phyloP scores from a whole-genome alignment of 2,797 vertebrate genomes.

The Loriculus beryllinus region DNA sequence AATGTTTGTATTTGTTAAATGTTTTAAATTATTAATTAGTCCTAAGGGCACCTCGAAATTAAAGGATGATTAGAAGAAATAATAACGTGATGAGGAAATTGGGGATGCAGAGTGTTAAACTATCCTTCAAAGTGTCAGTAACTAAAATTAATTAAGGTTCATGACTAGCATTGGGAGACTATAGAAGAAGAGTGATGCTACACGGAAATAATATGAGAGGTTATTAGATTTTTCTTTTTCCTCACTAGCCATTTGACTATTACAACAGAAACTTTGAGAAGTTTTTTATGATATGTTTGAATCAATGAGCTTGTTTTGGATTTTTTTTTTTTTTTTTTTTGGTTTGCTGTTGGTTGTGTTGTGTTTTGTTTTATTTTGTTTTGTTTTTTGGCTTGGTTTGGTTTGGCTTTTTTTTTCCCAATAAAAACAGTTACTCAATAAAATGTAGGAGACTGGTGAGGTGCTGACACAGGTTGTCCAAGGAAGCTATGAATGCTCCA shows the following conservation, averaged over 20 bases:
- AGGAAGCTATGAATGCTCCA: neutral
- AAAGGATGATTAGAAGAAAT: constrained; percentile 49
- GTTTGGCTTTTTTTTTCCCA: neutral
- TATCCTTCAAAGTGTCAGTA: constrained; percentile 44
- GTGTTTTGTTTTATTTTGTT: no score
- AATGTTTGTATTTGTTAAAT: constrained; percentile 15
- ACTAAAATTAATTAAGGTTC: constrained; percentile 46
- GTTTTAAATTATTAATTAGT: constrained; percentile 43
- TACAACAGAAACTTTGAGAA: neutral
- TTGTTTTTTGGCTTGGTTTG: neutral
- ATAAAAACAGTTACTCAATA: neutral
- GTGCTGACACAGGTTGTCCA: neutral
- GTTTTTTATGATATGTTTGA: neutral
- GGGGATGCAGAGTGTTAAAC: constrained; percentile 23
- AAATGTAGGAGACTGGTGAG: neutral
- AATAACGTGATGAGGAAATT: constrained; percentile 12
- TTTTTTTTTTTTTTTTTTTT: neutral
- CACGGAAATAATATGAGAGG: neutral
- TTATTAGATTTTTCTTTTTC: neutral
- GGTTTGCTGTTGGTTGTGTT: neutral
- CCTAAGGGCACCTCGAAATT: constrained; percentile 31
- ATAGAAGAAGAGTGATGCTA: neutral
- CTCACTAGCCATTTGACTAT: neutral
- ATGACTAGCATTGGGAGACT: neutral
- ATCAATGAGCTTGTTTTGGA: neutral